A percentile compares a stretch with the other conserved stretches of the same genome.
These are phyloP conservation scores for Andrena minutula DNA, from an alignment of 2,888 invertebrate species.

Conservation along the genomic window DNA sequence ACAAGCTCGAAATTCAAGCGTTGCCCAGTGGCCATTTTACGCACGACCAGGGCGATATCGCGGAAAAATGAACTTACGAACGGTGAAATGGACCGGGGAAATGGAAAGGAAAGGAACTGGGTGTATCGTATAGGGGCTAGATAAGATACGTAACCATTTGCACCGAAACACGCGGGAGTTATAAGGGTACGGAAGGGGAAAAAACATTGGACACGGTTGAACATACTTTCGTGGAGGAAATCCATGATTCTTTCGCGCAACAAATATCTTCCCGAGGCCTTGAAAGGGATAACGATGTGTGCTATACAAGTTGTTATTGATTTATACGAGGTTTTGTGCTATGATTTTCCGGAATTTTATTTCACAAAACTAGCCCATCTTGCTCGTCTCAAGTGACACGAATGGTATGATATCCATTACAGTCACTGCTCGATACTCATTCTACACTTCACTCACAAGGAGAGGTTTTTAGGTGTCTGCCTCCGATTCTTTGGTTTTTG, in stretches of 20 bases:
- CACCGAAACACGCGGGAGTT: constrained; percentile 38
- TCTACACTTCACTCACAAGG: too few relatives aligned
- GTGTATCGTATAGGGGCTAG: constrained; percentile 51
- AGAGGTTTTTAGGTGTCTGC: too few relatives aligned
- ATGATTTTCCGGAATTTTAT: too few relatives aligned
- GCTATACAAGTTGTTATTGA: neutral
- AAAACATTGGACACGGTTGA: neutral
- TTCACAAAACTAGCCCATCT: too few relatives aligned
- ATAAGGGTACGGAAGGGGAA: constrained; percentile 1
- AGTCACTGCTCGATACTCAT: too few relatives aligned
- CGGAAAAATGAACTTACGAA: constrained; percentile 64
- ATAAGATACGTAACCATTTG: constrained; percentile 68
- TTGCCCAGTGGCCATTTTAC: constrained; percentile 55
- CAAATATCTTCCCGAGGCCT: neutral
- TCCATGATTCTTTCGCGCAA: neutral
- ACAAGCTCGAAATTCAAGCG: constrained; percentile 55
- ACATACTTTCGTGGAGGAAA: neutral
- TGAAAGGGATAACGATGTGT: neutral
- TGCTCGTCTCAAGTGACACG: too few relatives aligned
- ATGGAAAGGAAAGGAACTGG: constrained; percentile 46
- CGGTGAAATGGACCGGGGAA: constrained; percentile 59
- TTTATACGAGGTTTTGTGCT: neutral
- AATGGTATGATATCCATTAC: too few relatives aligned
- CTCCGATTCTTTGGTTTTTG: too few relatives aligned
- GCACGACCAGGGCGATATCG: constrained; percentile 56